Evolutionary conservation across 2,888 invertebrate species (phyloP).

Genomic region (Leptothorax acervorum): DNA sequence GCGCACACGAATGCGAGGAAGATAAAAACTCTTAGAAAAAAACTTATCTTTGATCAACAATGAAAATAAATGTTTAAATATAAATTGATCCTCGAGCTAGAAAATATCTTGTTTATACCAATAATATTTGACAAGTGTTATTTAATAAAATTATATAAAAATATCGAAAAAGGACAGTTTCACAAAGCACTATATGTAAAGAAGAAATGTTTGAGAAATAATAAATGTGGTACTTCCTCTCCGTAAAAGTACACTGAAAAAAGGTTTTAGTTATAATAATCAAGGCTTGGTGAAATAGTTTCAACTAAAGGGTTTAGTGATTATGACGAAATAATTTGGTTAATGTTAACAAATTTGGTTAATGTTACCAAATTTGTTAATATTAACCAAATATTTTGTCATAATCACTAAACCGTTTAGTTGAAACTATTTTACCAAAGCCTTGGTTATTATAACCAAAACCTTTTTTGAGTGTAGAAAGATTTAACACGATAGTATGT

Average conservation of each 20-base stretch:
- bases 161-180: background rate
- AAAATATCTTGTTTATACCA: background rate
- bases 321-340: no score
- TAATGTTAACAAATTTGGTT: no score
- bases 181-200: background rate
- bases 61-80: conserved; percentile 2
- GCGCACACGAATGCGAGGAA: background rate
- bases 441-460: no score
- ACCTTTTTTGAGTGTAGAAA: no score
- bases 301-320: no score
- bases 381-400: no score
- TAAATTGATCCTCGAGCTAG: background rate
- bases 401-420: no score
- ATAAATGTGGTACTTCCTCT: background rate
- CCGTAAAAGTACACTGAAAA: no score
- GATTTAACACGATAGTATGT: background rate
- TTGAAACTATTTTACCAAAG: no score
- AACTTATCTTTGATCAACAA: background rate
- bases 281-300: no score
- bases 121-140: background rate
- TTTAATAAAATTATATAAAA: background rate
- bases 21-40: background rate
- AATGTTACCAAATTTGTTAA: no score
- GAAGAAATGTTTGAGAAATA: background rate
- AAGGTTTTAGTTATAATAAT: no score